Evolutionary conservation across 2,888 invertebrate species (phyloP).

Genomic region (Keiferia lycopersicella): DNA sequence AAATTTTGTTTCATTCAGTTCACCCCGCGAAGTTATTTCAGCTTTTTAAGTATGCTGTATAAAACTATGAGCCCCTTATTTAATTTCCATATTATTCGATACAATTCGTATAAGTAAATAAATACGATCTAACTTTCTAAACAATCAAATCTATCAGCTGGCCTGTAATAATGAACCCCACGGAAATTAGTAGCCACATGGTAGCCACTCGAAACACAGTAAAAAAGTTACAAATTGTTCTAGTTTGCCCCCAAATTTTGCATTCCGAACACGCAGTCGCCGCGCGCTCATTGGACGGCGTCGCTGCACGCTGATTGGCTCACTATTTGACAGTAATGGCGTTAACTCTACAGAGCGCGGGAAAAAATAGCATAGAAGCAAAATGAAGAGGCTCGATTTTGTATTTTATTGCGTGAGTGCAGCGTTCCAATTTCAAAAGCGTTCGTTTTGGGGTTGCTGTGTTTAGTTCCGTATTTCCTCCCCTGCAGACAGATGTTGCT

Average conservation of each 20-base stretch:
- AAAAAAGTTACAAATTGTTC: conserved; percentile 71
- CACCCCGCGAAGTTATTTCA: too few relatives aligned
- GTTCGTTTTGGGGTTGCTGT: conserved; percentile 17
- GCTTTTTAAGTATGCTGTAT: too few relatives aligned
- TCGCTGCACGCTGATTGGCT: conserved; percentile 69
- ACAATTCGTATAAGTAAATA: neutral
- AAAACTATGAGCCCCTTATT: too few relatives aligned
- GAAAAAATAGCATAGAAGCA: conserved; percentile 36
- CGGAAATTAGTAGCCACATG: conserved; percentile 50
- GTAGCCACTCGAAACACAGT: conserved; percentile 46
- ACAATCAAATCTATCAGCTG: conserved; percentile 18
- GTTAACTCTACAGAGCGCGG: conserved; percentile 58
- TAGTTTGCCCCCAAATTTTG: conserved; percentile 72
- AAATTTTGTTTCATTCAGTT: too few relatives aligned
- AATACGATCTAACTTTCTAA: conserved; percentile 1
- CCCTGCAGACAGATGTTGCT: conserved; percentile 79
- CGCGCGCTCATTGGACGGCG: conserved; percentile 64
- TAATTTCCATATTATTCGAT: too few relatives aligned
- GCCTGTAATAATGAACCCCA: conserved; percentile 40
- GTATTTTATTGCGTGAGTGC: neutral
- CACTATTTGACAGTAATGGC: conserved; percentile 79
- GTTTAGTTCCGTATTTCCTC: conserved; percentile 39
- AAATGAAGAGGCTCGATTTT: conserved; percentile 27
- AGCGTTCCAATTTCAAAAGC: conserved; percentile 32
- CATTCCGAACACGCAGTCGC: conserved; percentile 69